phyloP scores from a whole-genome alignment of 2,797 vertebrate species.

The Oreonectes daqikongensis region DNA sequence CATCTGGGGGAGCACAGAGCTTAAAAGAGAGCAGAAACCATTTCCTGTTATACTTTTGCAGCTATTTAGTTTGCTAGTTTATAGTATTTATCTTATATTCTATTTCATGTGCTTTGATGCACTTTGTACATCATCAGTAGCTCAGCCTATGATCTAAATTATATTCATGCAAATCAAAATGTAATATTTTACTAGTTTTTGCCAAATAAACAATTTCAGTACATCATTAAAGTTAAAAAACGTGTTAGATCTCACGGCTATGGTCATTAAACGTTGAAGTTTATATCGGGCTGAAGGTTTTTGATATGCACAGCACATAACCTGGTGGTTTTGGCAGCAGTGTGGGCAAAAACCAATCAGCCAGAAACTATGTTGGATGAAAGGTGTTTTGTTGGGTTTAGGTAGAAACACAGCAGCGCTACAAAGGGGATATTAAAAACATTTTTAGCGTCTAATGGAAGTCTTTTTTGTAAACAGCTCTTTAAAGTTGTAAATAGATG shows the following conservation, averaged over 20 bases:
- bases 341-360: slow-evolving; percentile 10
- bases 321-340: slow-evolving; percentile 32
- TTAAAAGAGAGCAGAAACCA: slow-evolving; percentile 53
- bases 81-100: background rate
- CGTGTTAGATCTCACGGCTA: background rate
- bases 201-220: background rate
- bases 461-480: slow-evolving; percentile 39
- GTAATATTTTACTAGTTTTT: background rate
- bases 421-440: slow-evolving; percentile 26
- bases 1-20: slow-evolving; percentile 83
- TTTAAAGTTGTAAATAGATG: slow-evolving; percentile 49
- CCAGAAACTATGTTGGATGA: slow-evolving; percentile 15
- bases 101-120: background rate
- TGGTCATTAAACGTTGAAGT: background rate
- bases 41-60: background rate
- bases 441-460: slow-evolving; percentile 30
- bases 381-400: slow-evolving; percentile 39
- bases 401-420: slow-evolving; percentile 29
- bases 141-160: background rate
- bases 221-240: no score
- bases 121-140: background rate
- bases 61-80: background rate
- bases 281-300: slow-evolving; percentile 11
- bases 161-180: background rate
- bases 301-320: slow-evolving; percentile 16